These are phyloP conservation scores for Drosophila macrospina DNA, from an alignment of 2,888 invertebrate genomes.

Conservation along the genomic window DNA sequence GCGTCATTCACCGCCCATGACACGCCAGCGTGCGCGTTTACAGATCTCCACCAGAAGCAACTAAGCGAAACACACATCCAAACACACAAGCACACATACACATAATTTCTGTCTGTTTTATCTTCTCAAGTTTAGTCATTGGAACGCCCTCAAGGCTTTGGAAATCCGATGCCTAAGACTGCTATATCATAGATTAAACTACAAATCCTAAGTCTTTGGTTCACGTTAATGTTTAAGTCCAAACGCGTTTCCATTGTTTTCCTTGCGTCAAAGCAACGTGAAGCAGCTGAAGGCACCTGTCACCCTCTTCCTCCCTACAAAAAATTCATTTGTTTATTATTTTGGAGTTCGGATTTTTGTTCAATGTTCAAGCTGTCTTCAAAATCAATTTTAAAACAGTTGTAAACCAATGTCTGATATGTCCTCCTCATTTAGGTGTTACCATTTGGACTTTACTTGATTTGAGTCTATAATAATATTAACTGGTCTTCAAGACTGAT, in stretches of 20 bases:
- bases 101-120: constrained; percentile 14
- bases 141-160: constrained; percentile 30
- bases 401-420: constrained; percentile 4
- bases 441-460: constrained; percentile 2
- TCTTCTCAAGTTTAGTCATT: constrained; percentile 39
- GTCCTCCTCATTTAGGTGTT: constrained; percentile 1
- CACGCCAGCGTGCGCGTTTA: constrained; percentile 72
- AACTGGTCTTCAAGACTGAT: constrained; percentile 78
- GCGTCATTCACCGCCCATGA: constrained; percentile 72
- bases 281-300: constrained; percentile 12
- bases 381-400: neutral
- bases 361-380: constrained; percentile 14
- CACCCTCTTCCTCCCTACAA: too few relatives aligned
- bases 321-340: neutral
- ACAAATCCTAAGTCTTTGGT: constrained; percentile 59
- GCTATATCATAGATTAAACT: constrained; percentile 34
- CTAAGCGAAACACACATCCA: constrained; percentile 22
- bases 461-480: constrained; percentile 35
- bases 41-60: constrained; percentile 75
- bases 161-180: constrained; percentile 57
- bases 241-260: constrained; percentile 50
- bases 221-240: constrained; percentile 58
- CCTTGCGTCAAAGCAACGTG: constrained; percentile 29
- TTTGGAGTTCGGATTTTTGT: constrained; percentile 23
- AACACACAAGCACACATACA: neutral